Evolutionary conservation across 2,888 invertebrate genomes (phyloP).

Genomic region (Cantharis nigra): DNA sequence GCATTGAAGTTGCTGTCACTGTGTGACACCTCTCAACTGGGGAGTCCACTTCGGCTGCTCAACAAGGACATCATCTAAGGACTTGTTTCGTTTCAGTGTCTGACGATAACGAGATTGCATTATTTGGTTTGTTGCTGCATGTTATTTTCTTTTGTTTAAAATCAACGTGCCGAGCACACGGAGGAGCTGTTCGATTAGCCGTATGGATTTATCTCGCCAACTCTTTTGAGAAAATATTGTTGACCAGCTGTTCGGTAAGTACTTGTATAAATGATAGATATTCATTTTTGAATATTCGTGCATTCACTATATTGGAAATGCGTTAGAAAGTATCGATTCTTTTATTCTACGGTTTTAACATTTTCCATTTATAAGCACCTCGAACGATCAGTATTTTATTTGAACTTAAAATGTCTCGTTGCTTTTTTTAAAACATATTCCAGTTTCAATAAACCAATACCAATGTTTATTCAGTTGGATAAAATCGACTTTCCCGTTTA

Average conservation of each 20-base stretch:
- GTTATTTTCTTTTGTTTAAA: no score
- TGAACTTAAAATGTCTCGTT: slow-evolving; percentile 14
- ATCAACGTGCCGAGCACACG: no score
- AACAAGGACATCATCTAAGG: no score
- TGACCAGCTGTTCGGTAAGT: background rate
- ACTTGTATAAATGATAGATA: background rate
- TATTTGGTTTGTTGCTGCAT: no score
- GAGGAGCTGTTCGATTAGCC: background rate
- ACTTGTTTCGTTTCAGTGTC: no score
- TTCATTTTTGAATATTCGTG: background rate
- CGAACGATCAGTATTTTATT: slow-evolving; percentile 8
- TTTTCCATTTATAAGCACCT: background rate
- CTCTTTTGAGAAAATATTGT: background rate
- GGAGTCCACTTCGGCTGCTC: no score
- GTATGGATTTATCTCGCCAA: background rate
- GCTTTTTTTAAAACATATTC: slow-evolving; percentile 18
- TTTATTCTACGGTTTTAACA: background rate
- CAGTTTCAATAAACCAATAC: slow-evolving; percentile 23
- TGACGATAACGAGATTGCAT: no score
- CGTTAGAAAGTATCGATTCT: background rate
- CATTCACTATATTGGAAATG: background rate
- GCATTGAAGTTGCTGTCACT: no score
- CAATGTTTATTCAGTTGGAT: slow-evolving; percentile 19
- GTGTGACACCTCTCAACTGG: no score
- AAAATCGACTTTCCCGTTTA: slow-evolving; percentile 18